Percentiles rank a stretch among this genome's conserved stretches.
Conservation (phyloP, 2,888 invertebrate genomes). For the Uloborus plumipes region DNA sequence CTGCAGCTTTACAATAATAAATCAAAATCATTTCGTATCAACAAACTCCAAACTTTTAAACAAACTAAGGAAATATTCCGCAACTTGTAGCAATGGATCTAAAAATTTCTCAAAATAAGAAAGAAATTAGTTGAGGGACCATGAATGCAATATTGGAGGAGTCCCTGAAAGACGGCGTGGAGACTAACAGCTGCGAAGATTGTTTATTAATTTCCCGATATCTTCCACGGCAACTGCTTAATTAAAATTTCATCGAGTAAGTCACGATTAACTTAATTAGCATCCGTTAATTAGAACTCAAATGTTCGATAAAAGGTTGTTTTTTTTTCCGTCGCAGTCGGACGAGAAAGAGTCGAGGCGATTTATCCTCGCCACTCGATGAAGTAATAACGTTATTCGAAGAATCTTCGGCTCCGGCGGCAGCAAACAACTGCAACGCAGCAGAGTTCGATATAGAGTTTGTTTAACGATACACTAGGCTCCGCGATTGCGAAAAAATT, state of each 20-base stretch:
- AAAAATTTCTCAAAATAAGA: no score
- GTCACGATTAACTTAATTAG: slow-evolving; percentile 65
- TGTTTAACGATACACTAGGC: slow-evolving; percentile 21
- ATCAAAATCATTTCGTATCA: no score
- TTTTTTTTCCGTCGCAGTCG: slow-evolving; percentile 23
- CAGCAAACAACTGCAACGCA: neutral
- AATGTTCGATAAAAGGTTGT: slow-evolving; percentile 51
- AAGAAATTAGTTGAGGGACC: no score
- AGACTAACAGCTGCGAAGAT: slow-evolving; percentile 49
- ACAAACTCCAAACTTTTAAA: no score
- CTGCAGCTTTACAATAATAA: no score
- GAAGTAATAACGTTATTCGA: slow-evolving; percentile 21
- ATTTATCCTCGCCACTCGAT: slow-evolving; percentile 51
- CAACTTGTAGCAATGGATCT: no score
- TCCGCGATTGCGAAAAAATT: slow-evolving; percentile 35
- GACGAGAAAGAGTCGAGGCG: neutral
- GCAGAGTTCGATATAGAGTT: slow-evolving; percentile 6
- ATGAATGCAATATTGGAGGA: slow-evolving; percentile 24
- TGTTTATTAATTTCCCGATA: slow-evolving; percentile 64
- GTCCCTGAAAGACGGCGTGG: slow-evolving; percentile 35
- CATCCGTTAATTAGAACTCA: slow-evolving; percentile 57
- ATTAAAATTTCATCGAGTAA: slow-evolving; percentile 65
- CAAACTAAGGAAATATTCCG: no score
- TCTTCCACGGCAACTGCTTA: slow-evolving; percentile 60
- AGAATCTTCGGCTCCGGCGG: neutral